Conservation (phyloP, 2,797 vertebrate species). For the Lacerta bilineata region DNA sequence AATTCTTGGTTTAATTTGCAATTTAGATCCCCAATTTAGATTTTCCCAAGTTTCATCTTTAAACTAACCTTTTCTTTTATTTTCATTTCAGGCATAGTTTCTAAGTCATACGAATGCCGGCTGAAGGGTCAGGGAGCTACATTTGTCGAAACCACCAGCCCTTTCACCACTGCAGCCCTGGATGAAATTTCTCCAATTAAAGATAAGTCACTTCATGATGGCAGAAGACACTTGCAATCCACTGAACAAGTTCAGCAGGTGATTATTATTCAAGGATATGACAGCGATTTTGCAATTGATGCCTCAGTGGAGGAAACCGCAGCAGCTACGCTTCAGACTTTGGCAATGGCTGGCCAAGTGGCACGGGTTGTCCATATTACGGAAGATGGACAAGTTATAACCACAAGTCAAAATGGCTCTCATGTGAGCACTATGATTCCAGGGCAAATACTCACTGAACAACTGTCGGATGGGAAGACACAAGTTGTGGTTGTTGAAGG, state of each 20-base stretch:
- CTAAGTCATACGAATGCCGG: conserved; percentile 98
- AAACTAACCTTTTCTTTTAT: conserved; percentile 3
- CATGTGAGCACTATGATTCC: conserved; percentile 79
- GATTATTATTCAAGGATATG: conserved; percentile 95
- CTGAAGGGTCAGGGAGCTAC: conserved; percentile 95
- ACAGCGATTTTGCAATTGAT: conserved; percentile 87
- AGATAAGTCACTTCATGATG: conserved; percentile 68
- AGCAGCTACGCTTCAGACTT: conserved; percentile 92
- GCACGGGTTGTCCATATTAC: conserved; percentile 96
- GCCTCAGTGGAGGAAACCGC: conserved; percentile 93
- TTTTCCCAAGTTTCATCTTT: not conserved
- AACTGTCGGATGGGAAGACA: conserved; percentile 79
- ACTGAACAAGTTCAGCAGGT: conserved; percentile 91
- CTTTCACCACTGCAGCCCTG: conserved; percentile 79
- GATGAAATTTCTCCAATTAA: conserved; percentile 76
- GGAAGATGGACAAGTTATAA: conserved; percentile 92
- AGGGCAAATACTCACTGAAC: conserved; percentile 77
- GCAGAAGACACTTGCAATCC: conserved; percentile 60
- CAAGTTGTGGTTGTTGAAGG: conserved; percentile 93
- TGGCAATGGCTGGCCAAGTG: conserved; percentile 95
- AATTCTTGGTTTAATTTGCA: conserved; percentile 8
- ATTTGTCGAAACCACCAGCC: conserved; percentile 89
- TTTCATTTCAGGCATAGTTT: conserved; percentile 91
- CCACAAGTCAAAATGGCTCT: conserved; percentile 80
- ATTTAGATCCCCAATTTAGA: not conserved